Evolutionary conservation across 2,888 invertebrate genomes (phyloP), one percentile per base, ranked within the genome.

Genomic region (Euphydryas editha): DNA sequence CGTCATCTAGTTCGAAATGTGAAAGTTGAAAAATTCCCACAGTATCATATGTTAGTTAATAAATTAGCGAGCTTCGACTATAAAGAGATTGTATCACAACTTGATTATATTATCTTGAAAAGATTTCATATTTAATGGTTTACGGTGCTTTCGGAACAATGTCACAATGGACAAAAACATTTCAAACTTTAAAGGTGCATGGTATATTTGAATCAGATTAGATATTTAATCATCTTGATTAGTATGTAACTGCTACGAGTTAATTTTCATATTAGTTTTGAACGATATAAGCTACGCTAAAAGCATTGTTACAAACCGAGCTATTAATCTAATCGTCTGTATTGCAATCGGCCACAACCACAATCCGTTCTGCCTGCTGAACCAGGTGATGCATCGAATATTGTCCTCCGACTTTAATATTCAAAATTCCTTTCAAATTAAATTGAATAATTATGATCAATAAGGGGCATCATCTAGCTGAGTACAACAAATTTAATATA

Each of bases 301-400:
- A 64, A 64, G 63, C 63, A 51, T 67, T 67, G 57, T 56, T 46
- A 68, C 62, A 56, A 57, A 30, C 51, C 30, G 13, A 60, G 63
- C 63, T 69, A 69, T 69, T 69, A 69, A 67, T 69, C 62, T 67
- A 69, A 69, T 67, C 67, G 62, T 54, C 62, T 67, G 63, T 67
- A 69, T 69, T 60, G 62, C 60, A 57, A 60, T 67, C 62, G 62
- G 62, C 69, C 69, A 44, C 63, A 63, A 67, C 69, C 69, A 62
- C 69, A 69, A 63, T 67, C 51, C 55, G 62, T 61, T 37, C 62
- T 61, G 61, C 56, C 61, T 20, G 49, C 20, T 42, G 56, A 55
- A 47, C 58, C 57, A 47, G 42, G 51, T 62, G 57, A 62, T 63
- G 62, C 59, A 54, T 51, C 46, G 55, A 67, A 54, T 46, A 55